phyloP scores from a whole-genome alignment of 2,113 vertebrate species.

The Cynoglossus semilaevis region DNA sequence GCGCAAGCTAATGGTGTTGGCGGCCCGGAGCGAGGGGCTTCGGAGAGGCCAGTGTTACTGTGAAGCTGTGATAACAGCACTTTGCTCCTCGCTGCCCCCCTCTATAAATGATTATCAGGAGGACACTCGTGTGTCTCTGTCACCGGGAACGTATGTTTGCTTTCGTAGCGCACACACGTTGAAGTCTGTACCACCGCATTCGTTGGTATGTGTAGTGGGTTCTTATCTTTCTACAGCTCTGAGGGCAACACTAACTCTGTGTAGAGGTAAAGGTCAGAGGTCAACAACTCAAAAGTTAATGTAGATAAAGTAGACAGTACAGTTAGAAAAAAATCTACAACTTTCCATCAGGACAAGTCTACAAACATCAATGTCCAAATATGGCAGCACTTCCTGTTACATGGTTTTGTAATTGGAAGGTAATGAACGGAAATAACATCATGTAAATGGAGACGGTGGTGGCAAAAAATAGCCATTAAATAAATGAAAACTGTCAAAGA shows the following conservation, averaged over 20 bases:
- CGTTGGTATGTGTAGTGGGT: slow-evolving; percentile 11
- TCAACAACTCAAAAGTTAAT: slow-evolving; percentile 2
- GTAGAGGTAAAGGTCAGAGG: slow-evolving; percentile 11
- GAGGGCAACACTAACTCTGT: background rate
- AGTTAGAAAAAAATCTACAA: background rate
- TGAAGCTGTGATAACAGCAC: slow-evolving; percentile 59
- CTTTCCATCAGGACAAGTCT: slow-evolving; percentile 5
- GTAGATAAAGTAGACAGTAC: background rate
- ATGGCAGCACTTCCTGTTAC: slow-evolving; percentile 2
- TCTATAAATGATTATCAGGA: slow-evolving; percentile 63
- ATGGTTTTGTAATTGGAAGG: slow-evolving; percentile 15
- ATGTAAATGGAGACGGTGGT: slow-evolving; percentile 25
- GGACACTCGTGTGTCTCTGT: slow-evolving; percentile 47
- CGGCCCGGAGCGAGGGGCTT: slow-evolving; percentile 44
- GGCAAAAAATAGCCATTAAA: slow-evolving; percentile 30
- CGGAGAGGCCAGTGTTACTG: slow-evolving; percentile 53
- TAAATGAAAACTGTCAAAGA: slow-evolving; percentile 1
- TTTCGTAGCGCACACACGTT: slow-evolving; percentile 29
- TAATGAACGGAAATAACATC: slow-evolving; percentile 27
- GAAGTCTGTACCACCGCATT: slow-evolving; percentile 6
- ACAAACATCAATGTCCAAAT: background rate
- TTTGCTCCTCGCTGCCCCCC: slow-evolving; percentile 42
- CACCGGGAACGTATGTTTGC: slow-evolving; percentile 34
- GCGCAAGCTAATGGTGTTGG: slow-evolving; percentile 63
- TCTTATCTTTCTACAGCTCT: slow-evolving; percentile 38